Conservation (phyloP, 1,140 invertebrate genomes). For the Pseudachorutes palmiensis region DNA sequence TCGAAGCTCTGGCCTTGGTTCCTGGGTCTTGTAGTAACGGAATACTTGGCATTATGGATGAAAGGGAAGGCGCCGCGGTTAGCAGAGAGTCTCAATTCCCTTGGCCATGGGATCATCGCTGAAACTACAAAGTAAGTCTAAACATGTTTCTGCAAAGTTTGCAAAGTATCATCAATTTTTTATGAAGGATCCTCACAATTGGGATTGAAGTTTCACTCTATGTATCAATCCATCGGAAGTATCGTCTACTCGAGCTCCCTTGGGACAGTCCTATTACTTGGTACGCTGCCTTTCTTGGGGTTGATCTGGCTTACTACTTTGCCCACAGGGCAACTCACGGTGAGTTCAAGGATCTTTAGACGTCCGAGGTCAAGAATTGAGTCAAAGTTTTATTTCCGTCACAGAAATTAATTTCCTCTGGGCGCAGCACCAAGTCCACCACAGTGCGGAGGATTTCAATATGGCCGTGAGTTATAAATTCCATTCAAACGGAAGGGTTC, state of each 20-base stretch:
- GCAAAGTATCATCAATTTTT: no score
- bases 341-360: background rate
- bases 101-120: constrained; percentile 22
- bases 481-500: no score
- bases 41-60: constrained; percentile 58
- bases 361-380: background rate
- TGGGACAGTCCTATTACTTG: constrained; percentile 48
- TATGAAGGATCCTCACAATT: constrained; percentile 34
- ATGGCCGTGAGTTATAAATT: no score
- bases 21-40: constrained; percentile 60
- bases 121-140: constrained; percentile 27
- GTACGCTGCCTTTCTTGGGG: constrained; percentile 45
- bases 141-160: background rate
- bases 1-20: constrained; percentile 66
- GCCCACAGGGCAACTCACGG: constrained; percentile 47
- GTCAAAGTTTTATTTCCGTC: background rate
- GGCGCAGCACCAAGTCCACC: constrained; percentile 92
- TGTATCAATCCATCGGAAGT: constrained; percentile 41
- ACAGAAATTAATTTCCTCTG: constrained; percentile 81
- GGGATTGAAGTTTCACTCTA: constrained; percentile 37
- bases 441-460: constrained; percentile 93
- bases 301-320: constrained; percentile 53
- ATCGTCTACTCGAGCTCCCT: constrained; percentile 43
- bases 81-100: constrained; percentile 27
- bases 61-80: constrained; percentile 49